phyloP scores from a whole-genome alignment of 2,113 vertebrate genomes.

The Tor tambroides region DNA sequence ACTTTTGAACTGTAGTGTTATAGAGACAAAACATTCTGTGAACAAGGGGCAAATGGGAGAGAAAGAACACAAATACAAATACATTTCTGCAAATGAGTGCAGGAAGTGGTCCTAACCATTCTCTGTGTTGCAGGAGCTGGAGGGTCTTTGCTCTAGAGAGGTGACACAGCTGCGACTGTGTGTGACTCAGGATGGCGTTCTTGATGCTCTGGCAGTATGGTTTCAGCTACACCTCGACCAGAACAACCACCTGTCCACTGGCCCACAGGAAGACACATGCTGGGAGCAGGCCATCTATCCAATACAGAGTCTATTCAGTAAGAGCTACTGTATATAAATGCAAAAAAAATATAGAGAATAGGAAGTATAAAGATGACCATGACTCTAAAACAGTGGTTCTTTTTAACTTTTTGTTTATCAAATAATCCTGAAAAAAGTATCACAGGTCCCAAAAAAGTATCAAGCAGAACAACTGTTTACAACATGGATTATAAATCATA shows the following conservation, averaged over 20 bases:
- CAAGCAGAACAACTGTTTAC: too few relatives aligned
- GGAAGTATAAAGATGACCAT: neutral
- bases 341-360: neutral
- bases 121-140: slow-evolving; percentile 83
- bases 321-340: slow-evolving; percentile 1
- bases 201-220: slow-evolving; percentile 93
- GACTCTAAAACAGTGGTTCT: neutral
- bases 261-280: slow-evolving; percentile 91
- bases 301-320: slow-evolving; percentile 82
- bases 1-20: neutral
- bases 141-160: slow-evolving; percentile 82
- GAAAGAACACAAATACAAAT: neutral
- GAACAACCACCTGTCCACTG: slow-evolving; percentile 87
- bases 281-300: slow-evolving; percentile 99
- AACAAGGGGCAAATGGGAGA: neutral
- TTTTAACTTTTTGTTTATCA: too few relatives aligned
- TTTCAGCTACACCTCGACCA: slow-evolving; percentile 95
- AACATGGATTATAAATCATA: too few relatives aligned
- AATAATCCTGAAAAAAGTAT: too few relatives aligned
- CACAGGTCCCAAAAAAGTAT: too few relatives aligned
- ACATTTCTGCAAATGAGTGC: too few relatives aligned
- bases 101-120: neutral
- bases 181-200: slow-evolving; percentile 77
- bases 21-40: neutral
- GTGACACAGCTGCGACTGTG: slow-evolving; percentile 75